Base-by-base conservation (phyloP, 2,113 vertebrate genomes). In the Saguinus imperator region DNA sequence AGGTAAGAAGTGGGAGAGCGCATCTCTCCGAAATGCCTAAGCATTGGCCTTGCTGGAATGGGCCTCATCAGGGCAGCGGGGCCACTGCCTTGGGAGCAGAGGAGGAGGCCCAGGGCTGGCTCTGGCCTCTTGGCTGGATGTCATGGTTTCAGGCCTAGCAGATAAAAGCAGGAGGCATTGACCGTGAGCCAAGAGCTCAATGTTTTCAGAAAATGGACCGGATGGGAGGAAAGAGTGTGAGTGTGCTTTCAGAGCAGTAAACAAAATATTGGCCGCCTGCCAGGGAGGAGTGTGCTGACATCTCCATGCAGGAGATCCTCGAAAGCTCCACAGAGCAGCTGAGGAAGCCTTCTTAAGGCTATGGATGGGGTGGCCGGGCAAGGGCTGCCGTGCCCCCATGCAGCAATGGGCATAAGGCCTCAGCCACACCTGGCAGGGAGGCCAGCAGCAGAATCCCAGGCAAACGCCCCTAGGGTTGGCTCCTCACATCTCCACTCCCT, bases 211-310 rank as follows among this genome's bases (percentile, higher is more conserved):
- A 77, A 64, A 76, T 50, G 48, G 77, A 76, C 72, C 0, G 3
- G 91, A 86, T 0, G 0, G 90, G 86, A 95, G 93, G 85, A 77
- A 82, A 35, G 73, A 75, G 70, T 5, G 6, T 9, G 21, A 27
- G 68, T 89, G 80, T 92, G 89, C 94, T 82, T 48, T 95, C 75
- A 32, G 87, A 80, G 96, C 94, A 83, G 89, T 87, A 96, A 97
- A 98, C 97, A 97, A 95, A 91, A 76, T 27, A 14, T 43, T 97
- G 97, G 98, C 96, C 70, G n/a, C 95, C 81, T 0, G 85, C 98
- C 98, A 85, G 72, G 61, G 70, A 96, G 88, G 77, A 94, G 91
- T 5, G 6, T 73, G 89, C 52, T 2, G 40, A 82, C 89, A 89
- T 79, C 57, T 37, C 68, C 25, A 77, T 80, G 89, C 86, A 2